These are phyloP conservation scores for Acanthiza pusilla DNA, from an alignment of 2,797 vertebrate species.

Conservation along the genomic window DNA sequence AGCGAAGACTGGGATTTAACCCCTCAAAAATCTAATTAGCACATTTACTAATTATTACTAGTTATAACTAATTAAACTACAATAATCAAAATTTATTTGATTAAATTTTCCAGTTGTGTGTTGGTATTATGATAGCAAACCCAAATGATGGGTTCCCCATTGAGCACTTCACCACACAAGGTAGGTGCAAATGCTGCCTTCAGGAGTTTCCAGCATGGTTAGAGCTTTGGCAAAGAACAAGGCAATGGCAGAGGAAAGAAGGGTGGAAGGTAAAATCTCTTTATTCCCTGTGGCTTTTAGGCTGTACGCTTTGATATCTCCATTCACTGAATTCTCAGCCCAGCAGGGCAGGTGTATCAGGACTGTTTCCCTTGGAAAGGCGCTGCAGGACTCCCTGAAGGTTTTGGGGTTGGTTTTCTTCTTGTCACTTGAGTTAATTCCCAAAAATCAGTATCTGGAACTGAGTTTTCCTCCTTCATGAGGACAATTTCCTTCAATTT, in stretches of 20 bases:
- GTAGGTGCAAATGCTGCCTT: neutral
- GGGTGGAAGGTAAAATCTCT: neutral
- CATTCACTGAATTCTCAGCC: neutral
- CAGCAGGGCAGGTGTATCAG: neutral
- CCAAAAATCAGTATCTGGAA: neutral
- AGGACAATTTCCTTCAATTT: neutral
- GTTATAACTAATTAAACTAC: conserved; percentile 59
- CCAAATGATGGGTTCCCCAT: neutral
- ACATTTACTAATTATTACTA: conserved; percentile 49
- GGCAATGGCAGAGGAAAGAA: neutral
- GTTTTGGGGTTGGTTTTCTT: neutral
- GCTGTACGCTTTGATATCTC: neutral
- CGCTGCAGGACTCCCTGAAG: neutral
- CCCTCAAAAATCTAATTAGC: conserved; percentile 54
- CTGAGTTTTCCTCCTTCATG: neutral
- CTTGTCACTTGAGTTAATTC: neutral
- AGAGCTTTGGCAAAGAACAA: neutral
- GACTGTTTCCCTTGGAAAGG: neutral
- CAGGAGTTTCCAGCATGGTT: rapidly evolving
- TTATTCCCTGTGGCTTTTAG: neutral
- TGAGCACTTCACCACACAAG: neutral
- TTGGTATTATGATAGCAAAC: neutral
- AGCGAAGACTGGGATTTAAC: neutral
- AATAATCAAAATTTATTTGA: conserved; percentile 52
- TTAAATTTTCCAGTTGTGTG: neutral